Evolutionary conservation across 2,888 invertebrate species (phyloP).

Genomic region (Mythimna lalbum): DNA sequence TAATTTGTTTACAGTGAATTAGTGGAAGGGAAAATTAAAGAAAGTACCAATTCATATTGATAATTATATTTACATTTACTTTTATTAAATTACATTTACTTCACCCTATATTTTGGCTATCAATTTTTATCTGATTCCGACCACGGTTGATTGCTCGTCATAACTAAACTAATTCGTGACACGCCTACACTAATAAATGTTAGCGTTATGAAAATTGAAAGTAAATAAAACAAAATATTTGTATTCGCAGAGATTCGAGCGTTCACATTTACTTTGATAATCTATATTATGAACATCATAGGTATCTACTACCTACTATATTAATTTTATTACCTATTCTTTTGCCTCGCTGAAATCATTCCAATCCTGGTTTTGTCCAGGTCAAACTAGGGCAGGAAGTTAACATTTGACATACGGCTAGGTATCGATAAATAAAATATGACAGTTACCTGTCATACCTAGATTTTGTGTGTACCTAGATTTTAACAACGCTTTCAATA

Average conservation of each 20-base stretch:
- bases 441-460: no score
- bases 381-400: no score
- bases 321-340: no score
- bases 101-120: background rate
- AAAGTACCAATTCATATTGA: no score
- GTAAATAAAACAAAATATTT: constrained; percentile 83
- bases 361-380: no score
- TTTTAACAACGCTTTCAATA: no score
- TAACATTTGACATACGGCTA: no score
- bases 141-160: constrained; percentile 7
- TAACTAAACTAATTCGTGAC: background rate
- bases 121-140: constrained; percentile 1
- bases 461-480: no score
- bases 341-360: no score
- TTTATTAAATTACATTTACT: background rate
- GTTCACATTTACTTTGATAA: constrained; percentile 84
- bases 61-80: no score
- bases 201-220: constrained; percentile 12
- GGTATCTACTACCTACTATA: constrained; percentile 75
- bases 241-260: constrained; percentile 81
- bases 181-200: constrained; percentile 5
- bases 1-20: background rate
- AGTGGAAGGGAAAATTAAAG: background rate
- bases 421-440: no score
- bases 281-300: constrained; percentile 88